Conservation (phyloP, 2,797 vertebrate species). For the Falco berigora region DNA sequence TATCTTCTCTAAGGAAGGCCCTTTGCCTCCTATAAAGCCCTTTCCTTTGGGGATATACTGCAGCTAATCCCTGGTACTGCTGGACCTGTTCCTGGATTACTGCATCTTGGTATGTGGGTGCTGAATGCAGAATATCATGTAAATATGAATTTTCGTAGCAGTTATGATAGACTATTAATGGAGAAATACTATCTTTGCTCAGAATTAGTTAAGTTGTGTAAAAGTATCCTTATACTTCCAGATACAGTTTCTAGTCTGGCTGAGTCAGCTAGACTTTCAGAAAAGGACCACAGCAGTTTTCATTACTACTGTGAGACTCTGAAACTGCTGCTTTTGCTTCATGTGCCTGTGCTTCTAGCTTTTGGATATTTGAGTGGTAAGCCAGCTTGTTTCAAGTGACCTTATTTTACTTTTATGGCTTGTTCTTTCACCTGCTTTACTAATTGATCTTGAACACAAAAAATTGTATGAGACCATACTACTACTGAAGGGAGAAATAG, state of each 20-base stretch:
- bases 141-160: not conserved
- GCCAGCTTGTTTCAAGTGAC: not conserved
- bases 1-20: not conserved
- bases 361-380: not conserved
- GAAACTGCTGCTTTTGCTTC: not conserved
- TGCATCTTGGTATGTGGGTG: not conserved
- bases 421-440: not conserved
- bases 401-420: not conserved
- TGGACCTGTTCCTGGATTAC: not conserved
- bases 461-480: rapidly evolving
- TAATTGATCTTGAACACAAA: not conserved
- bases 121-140: not conserved
- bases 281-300: not conserved
- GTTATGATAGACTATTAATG: not conserved
- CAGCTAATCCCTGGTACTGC: not conserved
- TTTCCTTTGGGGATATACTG: not conserved
- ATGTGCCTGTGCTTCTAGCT: not conserved
- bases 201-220: not conserved
- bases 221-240: not conserved
- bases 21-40: not conserved
- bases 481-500: not conserved
- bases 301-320: not conserved
- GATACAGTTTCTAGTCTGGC: not conserved
- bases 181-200: not conserved
- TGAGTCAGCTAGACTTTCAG: not conserved